Base-by-base conservation (phyloP, 2,888 invertebrate species). In the Euzetes globulus region DNA sequence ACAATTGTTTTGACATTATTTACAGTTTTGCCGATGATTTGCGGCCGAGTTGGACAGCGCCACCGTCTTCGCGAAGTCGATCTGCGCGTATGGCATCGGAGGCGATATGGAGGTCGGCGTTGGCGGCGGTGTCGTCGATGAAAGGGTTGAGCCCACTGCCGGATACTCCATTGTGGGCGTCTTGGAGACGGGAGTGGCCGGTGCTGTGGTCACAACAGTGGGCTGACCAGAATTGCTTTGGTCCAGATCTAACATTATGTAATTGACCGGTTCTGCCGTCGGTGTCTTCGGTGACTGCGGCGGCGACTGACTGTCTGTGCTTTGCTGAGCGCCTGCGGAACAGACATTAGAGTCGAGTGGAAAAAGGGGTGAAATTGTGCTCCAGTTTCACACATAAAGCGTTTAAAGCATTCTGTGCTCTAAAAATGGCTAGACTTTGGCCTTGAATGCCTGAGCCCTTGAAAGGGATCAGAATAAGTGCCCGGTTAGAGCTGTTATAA, bases 31-130 rank as follows among this genome's bases (percentile, higher is more conserved):
- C 72, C 76, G 71, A 47, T 72, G 74, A 70, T 72, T 76, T 37
- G 60, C 75, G 13, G 73, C 74, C 5, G 75, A 72, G n/a, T 47
- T 47, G 7, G 75, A 71, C 37, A 96, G 86, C 27, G 95, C 95
- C 73, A 90, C 90, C 0, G 96, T 96, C 84, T 91, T 92, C 80
- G 94, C 90, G 83, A 96, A 95, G 84, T 96, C 96, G 79, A 96
- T 97, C 0, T 91, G 91, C 11, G 92, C 92, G 81, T 94, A 95
- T 7, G 77, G 75, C 22, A 73, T 75, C 1, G 77, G 75, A 29
- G 78, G 58, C 4, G 77, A 77, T 37, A 76, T 72, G 4, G 74
- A 50, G 19, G 76, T 76, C 2, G 80, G 80, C 9, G 79, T 78
- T 0, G 81, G 79, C 9, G 81, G 79, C 13, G 80, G 78, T 0